Evolutionary conservation across 1,140 invertebrate genomes (phyloP), one percentile per base, ranked within the genome.

Genomic region (Alviniconcha marisindica): DNA sequence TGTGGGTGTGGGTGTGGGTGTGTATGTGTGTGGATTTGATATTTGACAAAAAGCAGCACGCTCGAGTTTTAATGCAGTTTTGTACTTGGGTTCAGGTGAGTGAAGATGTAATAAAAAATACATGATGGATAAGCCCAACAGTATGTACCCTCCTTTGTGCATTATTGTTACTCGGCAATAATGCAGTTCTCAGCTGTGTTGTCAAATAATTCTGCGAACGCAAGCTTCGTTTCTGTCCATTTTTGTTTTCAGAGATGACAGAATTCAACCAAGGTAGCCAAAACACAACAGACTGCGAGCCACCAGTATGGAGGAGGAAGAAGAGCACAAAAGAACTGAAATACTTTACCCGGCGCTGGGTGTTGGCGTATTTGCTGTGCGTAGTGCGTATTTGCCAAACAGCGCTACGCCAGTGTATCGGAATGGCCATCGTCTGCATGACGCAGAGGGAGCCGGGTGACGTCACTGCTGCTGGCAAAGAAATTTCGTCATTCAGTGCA

Each of bases 391-490:
- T 87, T 21, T 54, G 83, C 18, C 87, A 88, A 31, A 84, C 86
- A 28, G 78, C 84, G 1, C 74, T 85, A 28, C 78, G 87, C 54
- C 86, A 88, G 71, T 85, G 81, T 80, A 87, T 88, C 38, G 86
- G 87, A 24, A 84, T 88, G 54, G 83, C 85, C 1, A 51, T 88
- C 42, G 84, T 88, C 15, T 88, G 87, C 54, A 88, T 88, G 83
- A 66, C 69, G 1, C 54, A 76, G 14, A 73, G 76, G 36, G 21
- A 21, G 10, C n/a, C 63, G 15, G 63, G 10, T 3, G 44, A 81
- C 69, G 63, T 76, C 63, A 48, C 40, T 18, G 21, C 73, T 21
- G 4, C 18, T 24, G 56, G 4, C 56, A n/a, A 12, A 66, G 36
- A 66, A 36, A 38, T 24, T 33, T 12, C 66, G n/a, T 60, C 56